Percentiles rank a stretch among this genome's conserved stretches.
These are phyloP conservation scores for Poecilia picta DNA, from an alignment of 2,797 vertebrate species.

Conservation along the genomic window DNA sequence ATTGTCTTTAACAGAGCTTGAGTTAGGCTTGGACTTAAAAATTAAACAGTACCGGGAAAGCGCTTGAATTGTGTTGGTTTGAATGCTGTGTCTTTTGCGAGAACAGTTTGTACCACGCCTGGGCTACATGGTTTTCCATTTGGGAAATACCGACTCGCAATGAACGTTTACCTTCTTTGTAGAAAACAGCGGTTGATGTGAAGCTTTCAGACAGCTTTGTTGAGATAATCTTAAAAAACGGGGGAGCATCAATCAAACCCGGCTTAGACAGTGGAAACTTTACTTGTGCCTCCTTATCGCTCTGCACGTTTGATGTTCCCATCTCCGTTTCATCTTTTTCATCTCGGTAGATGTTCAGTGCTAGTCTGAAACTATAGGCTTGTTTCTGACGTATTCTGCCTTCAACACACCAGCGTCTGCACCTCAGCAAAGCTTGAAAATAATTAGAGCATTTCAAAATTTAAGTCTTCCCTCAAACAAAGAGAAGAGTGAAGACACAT, in stretches of 20 bases:
- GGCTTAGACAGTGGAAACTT: neutral
- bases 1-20: neutral
- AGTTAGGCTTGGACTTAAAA: neutral
- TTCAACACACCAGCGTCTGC: neutral
- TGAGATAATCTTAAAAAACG: neutral
- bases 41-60: too few relatives aligned
- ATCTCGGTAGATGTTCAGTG: constrained; percentile 1
- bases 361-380: neutral
- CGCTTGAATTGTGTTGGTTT: too few relatives aligned
- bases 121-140: neutral
- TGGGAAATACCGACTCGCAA: neutral
- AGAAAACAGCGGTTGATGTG: neutral
- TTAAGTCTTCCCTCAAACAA: neutral
- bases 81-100: neutral
- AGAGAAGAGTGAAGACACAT: neutral
- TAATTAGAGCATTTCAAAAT: constrained; percentile 5
- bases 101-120: neutral
- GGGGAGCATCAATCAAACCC: neutral
- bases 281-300: neutral
- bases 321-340: constrained; percentile 5
- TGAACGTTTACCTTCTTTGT: neutral
- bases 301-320: neutral
- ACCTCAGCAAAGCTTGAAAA: constrained; percentile 1
- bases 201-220: constrained; percentile 1
- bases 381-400: neutral